Base-by-base conservation (phyloP, 2,888 invertebrate species). In the Ormyrus pomaceus region DNA sequence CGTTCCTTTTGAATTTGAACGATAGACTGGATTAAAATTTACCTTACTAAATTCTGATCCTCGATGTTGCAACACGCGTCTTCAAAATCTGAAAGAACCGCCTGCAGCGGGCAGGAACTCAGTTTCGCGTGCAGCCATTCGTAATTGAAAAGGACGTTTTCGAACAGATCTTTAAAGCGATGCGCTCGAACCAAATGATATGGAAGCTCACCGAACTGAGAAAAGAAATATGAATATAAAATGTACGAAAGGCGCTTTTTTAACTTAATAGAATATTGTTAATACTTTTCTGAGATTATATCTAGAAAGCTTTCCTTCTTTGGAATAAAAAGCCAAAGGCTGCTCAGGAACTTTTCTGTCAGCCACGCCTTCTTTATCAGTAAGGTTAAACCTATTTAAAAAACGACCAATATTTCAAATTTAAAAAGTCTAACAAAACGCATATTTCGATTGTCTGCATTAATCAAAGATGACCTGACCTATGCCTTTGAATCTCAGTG, bases 71-170 rank as follows among this genome's bases (percentile, higher is more conserved):
- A 92, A 81, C 95, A 95, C 0, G 98, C 96, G 88, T 99, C 99
- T 91, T 99, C 99, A 87, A 98, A 99, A 91, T 99, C 99, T 6
- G 97, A 96, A 7, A 99, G 92, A 0, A 99, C 96, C 0, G 98
- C 96, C 91, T 99, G 99, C 11, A 99, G 92, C 0, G 99, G 99
- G 89, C 99, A 99, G 86, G 98, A 97, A 84, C 96, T 96, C 0
- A 99, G 92, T 89, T 99, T 99, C 0, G 99, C 98, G 88, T 98
- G 98, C 0, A 99, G 92, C 98, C 99, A 99, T 87, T 97, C 96
- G 89, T 99, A 99, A 91, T 99, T 99, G 91, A 99, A 99, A 0
- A 99, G 92, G 0, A 99, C 98, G 87, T 98, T 94, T 61, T 95
- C 95, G 88, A 97, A 97, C 13, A 99, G 92, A 90, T 98, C 98